Base-by-base conservation (phyloP, 2,113 vertebrate genomes). In the Oostethus manadensis region DNA sequence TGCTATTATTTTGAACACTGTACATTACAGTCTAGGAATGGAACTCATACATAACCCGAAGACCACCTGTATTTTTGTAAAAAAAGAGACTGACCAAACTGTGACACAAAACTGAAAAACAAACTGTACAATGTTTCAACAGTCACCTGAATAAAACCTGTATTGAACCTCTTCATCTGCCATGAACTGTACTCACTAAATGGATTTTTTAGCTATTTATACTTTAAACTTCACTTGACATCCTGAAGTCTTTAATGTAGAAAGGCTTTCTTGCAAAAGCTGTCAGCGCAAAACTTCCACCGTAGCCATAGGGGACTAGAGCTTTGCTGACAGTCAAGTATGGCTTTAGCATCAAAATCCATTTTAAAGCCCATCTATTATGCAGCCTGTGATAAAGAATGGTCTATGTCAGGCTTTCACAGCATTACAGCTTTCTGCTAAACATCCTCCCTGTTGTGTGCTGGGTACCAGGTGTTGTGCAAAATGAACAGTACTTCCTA, bases 161-260 rank as follows among this genome's bases (percentile, higher is more conserved):
- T 13, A 40, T 10, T 40, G 10, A 40, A 40, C 38, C 38, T 10
- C 38, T 40, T 40, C 38, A 40, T 40, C 38, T 10, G 11, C 11
- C 38, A 40, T 40, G 38, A 11, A 40, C 38, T 40, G 13, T 40
- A 40, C 11, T 22, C 18, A 47, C 3, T 10, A 21, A 49, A 49
- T 15, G 11, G 47, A 22, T 18, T 47, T 47, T 18, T n/a, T 18
- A 47, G 45, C 45, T 47, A 47, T 47, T 18, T 47, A 47, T 47
- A 18, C 45, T 47, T 47, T 18, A 47, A 49, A 49, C 47, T 49
- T 11, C 47, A 49, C 11, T 49, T 49, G 20, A 49, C 47, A 49
- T 21, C 47, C 47, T 49, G 45, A 47, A 47, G 45, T 16, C 17
- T 49, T 49, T 22, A 11, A 49, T 6, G 20, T 49, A 49, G 20